Evolutionary conservation across 2,888 invertebrate species (phyloP), one percentile per base, ranked within the genome.

Genomic region (Perizoma flavofasciatum): DNA sequence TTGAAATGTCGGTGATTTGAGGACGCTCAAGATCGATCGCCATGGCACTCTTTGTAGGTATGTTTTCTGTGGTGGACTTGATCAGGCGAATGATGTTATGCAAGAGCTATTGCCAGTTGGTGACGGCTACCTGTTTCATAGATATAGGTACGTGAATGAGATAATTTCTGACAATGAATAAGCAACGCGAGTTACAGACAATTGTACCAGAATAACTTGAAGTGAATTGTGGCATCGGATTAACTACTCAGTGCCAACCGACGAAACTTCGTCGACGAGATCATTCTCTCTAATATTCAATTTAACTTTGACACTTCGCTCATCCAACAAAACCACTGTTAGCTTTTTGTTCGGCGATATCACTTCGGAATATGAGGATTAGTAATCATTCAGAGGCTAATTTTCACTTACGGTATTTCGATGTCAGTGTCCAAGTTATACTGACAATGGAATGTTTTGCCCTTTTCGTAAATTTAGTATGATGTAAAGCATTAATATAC

Each of bases 251-350:
- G 79, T 79, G 75, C 74, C 77, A 81, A 79, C 81, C 81, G 78
- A 76, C 79, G 74, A 83, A 88, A 89, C 88, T 89, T 87, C 71
- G 73, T 70, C 70, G 68, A 72, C 68, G 71, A 86, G 89, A 92
- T 92, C 90, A 92, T 87, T 90, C 85, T 79, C 83, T 84, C 85
- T 89, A 91, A 91, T 90, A 91, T 91, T 91, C 91, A 91, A 91
- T 92, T 92, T 90, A 92, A 92, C 89, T 92, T 92, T 90, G 91
- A 91, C 91, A 90, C 89, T 92, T 90, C 78, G 79, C 82, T 77
- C 83, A 82, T 85, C 85, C 79, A 79, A 85, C 83, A 81, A 82
- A 86, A 86, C 86, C 88, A 81, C 79, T 81, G 85, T 77, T 79
- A 81, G 85, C 81, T 83, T 87, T 89, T 86, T 85, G 83, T 82